Percentiles rank a stretch among this genome's conserved stretches.
These are phyloP conservation scores for Achatina immaculata DNA, from an alignment of 1,140 invertebrate genomes.

Conservation along the genomic window DNA sequence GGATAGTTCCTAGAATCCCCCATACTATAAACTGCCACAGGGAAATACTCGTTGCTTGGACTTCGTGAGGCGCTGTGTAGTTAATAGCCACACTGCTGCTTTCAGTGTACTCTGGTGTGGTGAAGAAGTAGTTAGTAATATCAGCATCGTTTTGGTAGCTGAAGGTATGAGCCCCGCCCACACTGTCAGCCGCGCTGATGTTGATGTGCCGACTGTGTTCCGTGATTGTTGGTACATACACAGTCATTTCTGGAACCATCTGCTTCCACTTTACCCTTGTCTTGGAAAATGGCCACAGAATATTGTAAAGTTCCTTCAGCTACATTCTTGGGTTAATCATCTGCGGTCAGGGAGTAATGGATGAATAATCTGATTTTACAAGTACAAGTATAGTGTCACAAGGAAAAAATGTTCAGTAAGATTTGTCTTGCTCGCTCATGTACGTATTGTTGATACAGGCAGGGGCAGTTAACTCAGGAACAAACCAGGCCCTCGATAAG, in stretches of 20 bases:
- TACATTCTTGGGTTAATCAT: too few species aligned
- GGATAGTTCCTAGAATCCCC: constrained; percentile 77
- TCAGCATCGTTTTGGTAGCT: neutral
- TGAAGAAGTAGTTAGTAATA: neutral
- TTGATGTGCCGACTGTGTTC: neutral
- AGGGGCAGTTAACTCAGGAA: too few species aligned
- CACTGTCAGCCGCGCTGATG: neutral
- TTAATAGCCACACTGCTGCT: neutral
- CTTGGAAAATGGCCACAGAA: too few species aligned
- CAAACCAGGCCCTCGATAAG: too few species aligned
- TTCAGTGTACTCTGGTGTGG: too few species aligned
- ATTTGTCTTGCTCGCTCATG: too few species aligned
- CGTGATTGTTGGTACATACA: neutral
- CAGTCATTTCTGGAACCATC: neutral
- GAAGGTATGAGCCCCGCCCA: neutral
- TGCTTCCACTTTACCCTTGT: neutral
- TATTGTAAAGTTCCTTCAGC: too few species aligned
- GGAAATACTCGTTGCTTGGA: neutral
- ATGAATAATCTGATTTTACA: too few species aligned
- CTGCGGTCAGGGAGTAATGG: too few species aligned
- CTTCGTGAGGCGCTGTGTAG: neutral
- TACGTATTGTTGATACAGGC: too few species aligned
- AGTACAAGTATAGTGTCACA: too few species aligned
- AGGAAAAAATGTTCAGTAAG: too few species aligned
- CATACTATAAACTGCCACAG: constrained; percentile 61